A percentile compares a stretch with the other conserved stretches of the same genome.
These are phyloP conservation scores for Acleris cristana DNA, from an alignment of 2,888 invertebrate species.

Conservation along the genomic window DNA sequence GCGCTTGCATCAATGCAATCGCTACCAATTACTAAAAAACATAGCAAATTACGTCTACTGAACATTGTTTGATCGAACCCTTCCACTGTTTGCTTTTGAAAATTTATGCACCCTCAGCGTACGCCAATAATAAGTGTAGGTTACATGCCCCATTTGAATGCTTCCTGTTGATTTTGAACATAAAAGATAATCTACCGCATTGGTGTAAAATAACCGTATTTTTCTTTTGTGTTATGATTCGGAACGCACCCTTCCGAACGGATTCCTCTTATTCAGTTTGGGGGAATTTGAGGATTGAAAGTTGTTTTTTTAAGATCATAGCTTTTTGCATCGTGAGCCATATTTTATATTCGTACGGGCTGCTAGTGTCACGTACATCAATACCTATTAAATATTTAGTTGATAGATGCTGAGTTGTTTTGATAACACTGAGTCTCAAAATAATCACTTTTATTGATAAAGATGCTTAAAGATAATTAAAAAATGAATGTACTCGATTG, in stretches of 20 bases:
- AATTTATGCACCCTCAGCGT: slow-evolving; percentile 78
- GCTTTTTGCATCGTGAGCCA: neutral
- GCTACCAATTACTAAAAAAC: slow-evolving; percentile 41
- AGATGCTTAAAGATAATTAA: too few species aligned
- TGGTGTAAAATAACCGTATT: slow-evolving; percentile 82
- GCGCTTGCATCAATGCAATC: slow-evolving; percentile 11
- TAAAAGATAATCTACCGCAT: slow-evolving; percentile 83
- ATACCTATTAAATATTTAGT: too few species aligned
- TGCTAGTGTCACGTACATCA: too few species aligned
- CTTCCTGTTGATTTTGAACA: slow-evolving; percentile 83
- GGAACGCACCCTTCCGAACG: slow-evolving; percentile 65
- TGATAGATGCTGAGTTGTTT: too few species aligned
- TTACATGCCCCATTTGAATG: slow-evolving; percentile 83
- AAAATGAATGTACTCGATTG: too few species aligned
- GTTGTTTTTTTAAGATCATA: slow-evolving; percentile 14
- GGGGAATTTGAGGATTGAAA: slow-evolving; percentile 8
- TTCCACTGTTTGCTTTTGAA: slow-evolving; percentile 67
- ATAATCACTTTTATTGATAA: too few species aligned
- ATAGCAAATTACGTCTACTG: slow-evolving; percentile 50
- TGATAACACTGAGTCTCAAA: too few species aligned
- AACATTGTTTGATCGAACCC: slow-evolving; percentile 74
- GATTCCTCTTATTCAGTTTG: slow-evolving; percentile 38
- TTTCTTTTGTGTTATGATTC: slow-evolving; percentile 80
- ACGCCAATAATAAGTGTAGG: slow-evolving; percentile 82
- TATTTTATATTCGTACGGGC: too few species aligned